Evolutionary conservation across 2,888 invertebrate genomes (phyloP), one percentile per base, ranked within the genome.

Genomic region (Scrobipalpa atriplicella): DNA sequence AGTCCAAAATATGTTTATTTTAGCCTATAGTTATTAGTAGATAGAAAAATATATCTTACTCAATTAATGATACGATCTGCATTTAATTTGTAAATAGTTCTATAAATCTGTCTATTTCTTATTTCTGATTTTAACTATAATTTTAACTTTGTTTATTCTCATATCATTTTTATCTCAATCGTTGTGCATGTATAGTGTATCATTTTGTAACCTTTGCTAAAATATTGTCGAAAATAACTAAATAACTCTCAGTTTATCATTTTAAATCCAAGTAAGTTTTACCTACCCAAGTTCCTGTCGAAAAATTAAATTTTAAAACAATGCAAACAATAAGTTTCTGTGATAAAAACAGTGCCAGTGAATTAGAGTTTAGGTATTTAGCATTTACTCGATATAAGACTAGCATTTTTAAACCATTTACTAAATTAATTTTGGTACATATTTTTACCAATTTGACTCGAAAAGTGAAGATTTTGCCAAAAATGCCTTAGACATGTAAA

Each of bases 341-440:
- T 88, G 88, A 88, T 87, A 88, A 72, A 29, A 68, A 67, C 77
- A 80, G 87, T 87, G 87, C 88, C 88, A 87, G 85, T 83, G 70
- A 73, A 77, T 72, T 80, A 79, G 70, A 69, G 18, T 52, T 29
- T 68, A 71, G 51, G 60, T 29, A 68, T 71, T 68, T 72, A 77
- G 72, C 66, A 70, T 70, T 72, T 73, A 68, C 65, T 68, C 56
- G 68, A 70, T 61, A 38, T 72, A 71, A 71, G 64, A 64, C 18
- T 41, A 62, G 29, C 29, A 29, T 47, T 62, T 62, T 62, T 63
- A 19, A 62, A 63, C 63, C 43, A 62, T 47, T 63, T 63, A 58
- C 58, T 2, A 58, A 58, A 56, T 29, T 21, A 29, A 51, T 38
- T 58, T 63, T 52, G 51, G 62, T 62, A 62, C 21, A 29, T n/a